phyloP scores from a whole-genome alignment of 2,888 invertebrate genomes.

The Philonicus albiceps region DNA sequence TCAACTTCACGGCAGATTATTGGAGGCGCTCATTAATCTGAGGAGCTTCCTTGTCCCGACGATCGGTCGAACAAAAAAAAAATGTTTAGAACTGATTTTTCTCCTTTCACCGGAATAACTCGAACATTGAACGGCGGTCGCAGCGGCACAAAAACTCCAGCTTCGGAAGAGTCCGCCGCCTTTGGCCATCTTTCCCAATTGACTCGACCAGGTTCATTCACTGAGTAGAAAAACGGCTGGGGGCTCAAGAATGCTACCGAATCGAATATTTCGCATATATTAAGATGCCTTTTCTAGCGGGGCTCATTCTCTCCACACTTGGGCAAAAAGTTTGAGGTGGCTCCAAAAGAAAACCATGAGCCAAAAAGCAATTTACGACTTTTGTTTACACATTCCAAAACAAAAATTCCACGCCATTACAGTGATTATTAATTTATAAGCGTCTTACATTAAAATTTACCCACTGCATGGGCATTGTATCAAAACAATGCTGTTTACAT shows the following conservation, averaged over 20 bases:
- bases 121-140: background rate
- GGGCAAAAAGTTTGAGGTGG: background rate
- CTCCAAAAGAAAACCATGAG: no score
- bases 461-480: no score
- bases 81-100: conserved; percentile 9
- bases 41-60: background rate
- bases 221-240: background rate
- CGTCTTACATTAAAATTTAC: no score
- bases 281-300: background rate
- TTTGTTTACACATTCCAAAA: background rate
- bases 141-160: background rate
- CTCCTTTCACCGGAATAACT: conserved; percentile 22
- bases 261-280: background rate
- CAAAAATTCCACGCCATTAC: background rate
- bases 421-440: background rate
- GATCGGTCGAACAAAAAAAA: background rate
- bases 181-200: background rate
- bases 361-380: background rate
- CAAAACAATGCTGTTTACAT: no score
- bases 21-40: background rate
- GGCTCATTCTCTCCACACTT: background rate
- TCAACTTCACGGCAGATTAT: conserved; percentile 8
- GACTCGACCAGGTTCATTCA: background rate
- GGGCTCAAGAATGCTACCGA: background rate
- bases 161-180: background rate